Conservation (phyloP, 2,888 invertebrate species). For the Gasteruption jaculator region DNA sequence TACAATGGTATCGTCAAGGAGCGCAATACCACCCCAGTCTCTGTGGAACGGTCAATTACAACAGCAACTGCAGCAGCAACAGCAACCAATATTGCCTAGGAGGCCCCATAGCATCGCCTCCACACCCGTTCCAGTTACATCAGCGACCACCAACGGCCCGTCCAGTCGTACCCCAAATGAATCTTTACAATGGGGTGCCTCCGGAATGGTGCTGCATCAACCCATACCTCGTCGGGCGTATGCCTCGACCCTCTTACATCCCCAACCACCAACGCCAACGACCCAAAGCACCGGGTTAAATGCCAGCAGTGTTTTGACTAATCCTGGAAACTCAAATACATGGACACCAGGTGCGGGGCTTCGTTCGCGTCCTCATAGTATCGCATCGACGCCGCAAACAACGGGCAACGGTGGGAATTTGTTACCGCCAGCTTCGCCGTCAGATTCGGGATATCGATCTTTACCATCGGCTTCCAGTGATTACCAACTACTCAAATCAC, state of each 20-base stretch:
- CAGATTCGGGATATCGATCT: slow-evolving; percentile 55
- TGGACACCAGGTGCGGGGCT: slow-evolving; percentile 40
- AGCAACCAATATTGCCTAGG: slow-evolving; percentile 44
- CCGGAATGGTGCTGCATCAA: slow-evolving; percentile 47
- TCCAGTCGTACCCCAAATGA: slow-evolving; percentile 38
- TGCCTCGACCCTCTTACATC: slow-evolving; percentile 55
- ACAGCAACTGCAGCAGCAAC: slow-evolving; percentile 33
- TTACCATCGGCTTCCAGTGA: slow-evolving; percentile 62
- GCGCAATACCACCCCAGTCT: slow-evolving; percentile 45
- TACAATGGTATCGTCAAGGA: slow-evolving; percentile 31
- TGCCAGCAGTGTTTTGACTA: slow-evolving; percentile 35
- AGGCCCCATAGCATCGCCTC: slow-evolving; percentile 65
- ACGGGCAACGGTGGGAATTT: slow-evolving; percentile 24
- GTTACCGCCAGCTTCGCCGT: slow-evolving; percentile 48
- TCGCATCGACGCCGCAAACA: slow-evolving; percentile 41
- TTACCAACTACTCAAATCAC: slow-evolving; percentile 59
- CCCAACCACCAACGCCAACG: slow-evolving; percentile 56
- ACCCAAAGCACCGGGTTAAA: slow-evolving; percentile 48
- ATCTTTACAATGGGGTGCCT: slow-evolving; percentile 47
- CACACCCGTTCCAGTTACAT: slow-evolving; percentile 40
- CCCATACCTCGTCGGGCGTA: slow-evolving; percentile 46
- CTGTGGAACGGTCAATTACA: slow-evolving; percentile 46
- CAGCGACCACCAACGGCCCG: slow-evolving; percentile 30
- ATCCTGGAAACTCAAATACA: slow-evolving; percentile 41
- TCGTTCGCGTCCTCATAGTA: slow-evolving; percentile 45